A percentile compares a stretch with the other conserved stretches of the same genome.
Evolutionary conservation across 2,113 vertebrate genomes (phyloP).

Genomic region (Uropsilus gracilis): DNA sequence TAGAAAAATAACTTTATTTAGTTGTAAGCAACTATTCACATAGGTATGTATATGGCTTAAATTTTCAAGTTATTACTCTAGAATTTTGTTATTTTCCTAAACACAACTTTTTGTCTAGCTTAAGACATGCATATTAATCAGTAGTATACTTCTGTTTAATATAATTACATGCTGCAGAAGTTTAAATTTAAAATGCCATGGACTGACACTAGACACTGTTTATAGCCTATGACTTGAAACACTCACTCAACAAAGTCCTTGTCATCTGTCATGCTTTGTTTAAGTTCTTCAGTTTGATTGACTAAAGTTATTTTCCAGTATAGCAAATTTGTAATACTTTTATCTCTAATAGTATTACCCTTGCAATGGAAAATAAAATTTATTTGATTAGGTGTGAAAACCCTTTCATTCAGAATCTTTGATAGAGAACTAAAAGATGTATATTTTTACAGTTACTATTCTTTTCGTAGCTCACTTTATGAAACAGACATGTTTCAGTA

Average conservation of each 20-base stretch:
- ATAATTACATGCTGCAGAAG: not conserved
- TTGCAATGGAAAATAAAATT: not conserved
- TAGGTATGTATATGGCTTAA: not conserved
- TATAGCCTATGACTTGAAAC: not conserved
- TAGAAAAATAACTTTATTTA: not conserved
- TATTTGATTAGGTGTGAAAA: too few species aligned
- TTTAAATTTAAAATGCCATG: not conserved
- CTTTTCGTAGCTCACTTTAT: not conserved
- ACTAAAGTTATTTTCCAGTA: not conserved
- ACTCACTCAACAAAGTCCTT: not conserved
- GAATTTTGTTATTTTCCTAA: not conserved
- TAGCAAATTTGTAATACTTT: not conserved
- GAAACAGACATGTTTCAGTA: not conserved
- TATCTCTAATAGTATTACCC: not conserved
- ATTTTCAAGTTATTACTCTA: not conserved
- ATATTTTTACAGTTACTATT: not conserved
- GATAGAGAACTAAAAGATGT: not conserved
- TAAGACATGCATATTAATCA: not conserved
- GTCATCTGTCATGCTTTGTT: not conserved
- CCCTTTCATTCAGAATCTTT: not conserved
- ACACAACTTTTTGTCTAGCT: not conserved
- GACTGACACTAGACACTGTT: not conserved
- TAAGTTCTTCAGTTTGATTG: constrained; percentile 19
- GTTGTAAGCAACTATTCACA: not conserved
- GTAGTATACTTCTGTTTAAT: not conserved